Evolutionary conservation across 92 coral and sea anemone genomes (phyloP).

Genomic region (Bergia puertoricense): DNA sequence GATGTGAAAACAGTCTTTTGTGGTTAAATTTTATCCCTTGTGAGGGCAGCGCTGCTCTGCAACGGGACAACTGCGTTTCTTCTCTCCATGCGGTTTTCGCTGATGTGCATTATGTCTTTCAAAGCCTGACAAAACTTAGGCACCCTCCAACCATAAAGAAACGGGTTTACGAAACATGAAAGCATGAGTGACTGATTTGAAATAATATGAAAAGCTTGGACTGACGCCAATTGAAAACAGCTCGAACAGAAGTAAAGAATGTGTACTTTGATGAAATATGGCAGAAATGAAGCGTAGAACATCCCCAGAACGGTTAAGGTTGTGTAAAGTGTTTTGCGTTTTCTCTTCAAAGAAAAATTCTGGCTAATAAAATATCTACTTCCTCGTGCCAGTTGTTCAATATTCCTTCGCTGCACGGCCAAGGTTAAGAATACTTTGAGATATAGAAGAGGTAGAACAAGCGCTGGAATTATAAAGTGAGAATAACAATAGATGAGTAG

Average conservation of each 20-base stretch:
- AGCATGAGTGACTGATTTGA: constrained; percentile 26
- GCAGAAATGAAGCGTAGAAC: constrained; percentile 19
- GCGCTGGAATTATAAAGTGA: constrained; percentile 16
- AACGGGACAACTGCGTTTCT: neutral
- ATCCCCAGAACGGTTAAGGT: constrained; percentile 4
- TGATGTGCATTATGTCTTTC: neutral
- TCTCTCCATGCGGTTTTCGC: neutral
- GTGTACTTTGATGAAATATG: constrained; percentile 26
- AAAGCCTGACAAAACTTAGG: constrained; percentile 26
- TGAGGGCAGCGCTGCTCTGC: neutral
- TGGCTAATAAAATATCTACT: constrained; percentile 3
- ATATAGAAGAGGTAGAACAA: constrained; percentile 4
- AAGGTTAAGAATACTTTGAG: constrained; percentile 9
- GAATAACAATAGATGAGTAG: constrained; percentile 13
- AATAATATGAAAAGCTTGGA: constrained; percentile 4
- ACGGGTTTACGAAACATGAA: constrained; percentile 16
- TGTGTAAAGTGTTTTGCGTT: constrained; percentile 18
- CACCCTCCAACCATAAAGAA: constrained; percentile 24
- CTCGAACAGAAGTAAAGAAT: constrained; percentile 18
- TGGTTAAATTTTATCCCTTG: neutral
- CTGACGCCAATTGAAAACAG: neutral
- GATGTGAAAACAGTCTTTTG: neutral
- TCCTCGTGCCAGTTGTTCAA: neutral
- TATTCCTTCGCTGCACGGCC: constrained; percentile 11
- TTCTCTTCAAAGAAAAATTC: constrained; percentile 26